phyloP scores from a whole-genome alignment of 2,113 vertebrate species.

The Chitala chitala region DNA sequence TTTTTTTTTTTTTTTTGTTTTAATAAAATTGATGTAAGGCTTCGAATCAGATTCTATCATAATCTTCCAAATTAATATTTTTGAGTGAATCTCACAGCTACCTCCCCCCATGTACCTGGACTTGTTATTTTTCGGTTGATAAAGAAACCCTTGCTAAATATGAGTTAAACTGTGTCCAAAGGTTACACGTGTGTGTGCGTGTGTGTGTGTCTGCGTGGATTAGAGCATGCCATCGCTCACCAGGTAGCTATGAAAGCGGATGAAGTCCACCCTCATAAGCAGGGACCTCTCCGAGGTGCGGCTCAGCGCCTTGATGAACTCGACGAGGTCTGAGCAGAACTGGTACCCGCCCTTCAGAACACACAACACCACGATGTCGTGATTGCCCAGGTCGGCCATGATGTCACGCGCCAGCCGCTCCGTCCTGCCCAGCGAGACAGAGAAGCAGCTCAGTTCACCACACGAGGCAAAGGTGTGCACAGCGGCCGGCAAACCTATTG shows the following conservation, averaged over 20 bases:
- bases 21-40: too few relatives aligned
- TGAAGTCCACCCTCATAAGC: slow-evolving; percentile 87
- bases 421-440: slow-evolving; percentile 59
- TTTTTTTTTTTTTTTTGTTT: too few relatives aligned
- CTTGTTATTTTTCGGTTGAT: too few relatives aligned
- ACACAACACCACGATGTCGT: slow-evolving; percentile 79
- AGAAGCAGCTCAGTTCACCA: not conserved
- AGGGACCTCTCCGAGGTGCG: slow-evolving; percentile 75
- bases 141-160: not conserved
- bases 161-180: not conserved
- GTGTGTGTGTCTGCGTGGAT: not conserved
- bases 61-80: too few relatives aligned
- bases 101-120: too few relatives aligned
- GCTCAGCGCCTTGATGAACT: slow-evolving; percentile 80
- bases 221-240: slow-evolving; percentile 59
- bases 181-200: not conserved
- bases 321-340: slow-evolving; percentile 85
- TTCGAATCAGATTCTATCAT: too few relatives aligned
- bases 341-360: slow-evolving; percentile 89
- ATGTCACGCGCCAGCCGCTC: slow-evolving; percentile 84
- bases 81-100: too few relatives aligned
- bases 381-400: slow-evolving; percentile 81
- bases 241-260: slow-evolving; percentile 82
- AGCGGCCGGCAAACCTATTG: too few relatives aligned
- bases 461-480: too few relatives aligned